phyloP scores from a whole-genome alignment of 2,888 invertebrate species.

The Crepidodera aurea region DNA sequence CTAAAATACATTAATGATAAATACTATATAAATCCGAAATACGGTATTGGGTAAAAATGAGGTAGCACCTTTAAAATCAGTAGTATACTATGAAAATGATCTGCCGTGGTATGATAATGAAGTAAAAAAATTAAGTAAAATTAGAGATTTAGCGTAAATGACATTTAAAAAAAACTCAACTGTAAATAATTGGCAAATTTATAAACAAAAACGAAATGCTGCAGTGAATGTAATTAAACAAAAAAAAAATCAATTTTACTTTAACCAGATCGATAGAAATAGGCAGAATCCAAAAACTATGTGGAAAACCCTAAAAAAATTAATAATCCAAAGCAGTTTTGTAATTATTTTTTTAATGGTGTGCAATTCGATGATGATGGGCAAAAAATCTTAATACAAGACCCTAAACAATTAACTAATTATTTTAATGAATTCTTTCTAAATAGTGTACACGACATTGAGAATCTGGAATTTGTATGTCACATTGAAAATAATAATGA shows the following conservation, averaged over 20 bases:
- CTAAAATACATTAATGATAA: constrained; percentile 61
- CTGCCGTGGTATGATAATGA: constrained; percentile 22
- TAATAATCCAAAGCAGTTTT: constrained; percentile 6
- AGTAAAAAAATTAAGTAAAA: constrained; percentile 7
- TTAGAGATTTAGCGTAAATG: constrained; percentile 8
- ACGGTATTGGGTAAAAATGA: too few species aligned
- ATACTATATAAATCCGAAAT: too few species aligned
- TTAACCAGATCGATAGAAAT: constrained; percentile 16
- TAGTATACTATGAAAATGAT: constrained; percentile 6
- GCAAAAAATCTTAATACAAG: constrained; percentile 9
- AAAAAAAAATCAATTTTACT: constrained; percentile 14
- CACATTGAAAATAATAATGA: background rate
- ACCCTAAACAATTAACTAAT: background rate
- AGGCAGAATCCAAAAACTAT: constrained; percentile 4
- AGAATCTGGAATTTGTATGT: background rate
- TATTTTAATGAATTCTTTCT: too few species aligned
- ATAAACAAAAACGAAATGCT: constrained; percentile 13
- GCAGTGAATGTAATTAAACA: constrained; percentile 14
- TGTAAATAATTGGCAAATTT: constrained; percentile 13
- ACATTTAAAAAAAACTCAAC: constrained; percentile 4
- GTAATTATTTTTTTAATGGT: constrained; percentile 9
- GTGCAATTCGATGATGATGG: background rate
- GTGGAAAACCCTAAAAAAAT: constrained; percentile 11
- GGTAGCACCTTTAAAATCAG: background rate
- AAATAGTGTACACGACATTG: too few species aligned